Percentiles rank a stretch among this genome's conserved stretches.
Evolutionary conservation across 2,888 invertebrate species (phyloP).

Genomic region (Ischnus inquisitorius): DNA sequence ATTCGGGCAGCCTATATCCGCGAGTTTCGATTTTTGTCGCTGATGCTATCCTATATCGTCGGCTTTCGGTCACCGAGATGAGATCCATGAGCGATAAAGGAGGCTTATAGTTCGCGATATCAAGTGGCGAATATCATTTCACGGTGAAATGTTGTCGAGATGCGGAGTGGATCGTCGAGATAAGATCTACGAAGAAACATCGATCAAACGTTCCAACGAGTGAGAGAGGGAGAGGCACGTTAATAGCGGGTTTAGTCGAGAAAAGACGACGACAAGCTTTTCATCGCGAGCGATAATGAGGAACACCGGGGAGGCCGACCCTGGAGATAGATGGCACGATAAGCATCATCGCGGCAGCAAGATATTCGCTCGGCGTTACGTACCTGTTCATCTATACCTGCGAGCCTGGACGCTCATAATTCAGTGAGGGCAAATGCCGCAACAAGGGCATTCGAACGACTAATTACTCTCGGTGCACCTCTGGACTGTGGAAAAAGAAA

Average conservation of each 20-base stretch:
- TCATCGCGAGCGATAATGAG: conserved; percentile 48
- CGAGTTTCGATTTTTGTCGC: conserved; percentile 67
- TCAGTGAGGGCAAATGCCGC: conserved; percentile 52
- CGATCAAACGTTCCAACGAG: conserved; percentile 43
- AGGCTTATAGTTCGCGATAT: not conserved
- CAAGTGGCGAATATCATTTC: not conserved
- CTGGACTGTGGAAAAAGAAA: not conserved
- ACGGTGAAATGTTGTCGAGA: not conserved
- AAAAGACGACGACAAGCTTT: conserved; percentile 47
- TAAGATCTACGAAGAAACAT: conserved; percentile 56
- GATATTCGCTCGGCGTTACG: not conserved
- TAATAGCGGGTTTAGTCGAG: conserved; percentile 8
- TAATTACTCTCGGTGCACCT: conserved; percentile 54
- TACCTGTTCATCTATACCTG: conserved; percentile 11
- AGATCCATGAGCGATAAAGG: not conserved
- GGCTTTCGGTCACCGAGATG: not conserved
- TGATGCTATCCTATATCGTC: conserved; percentile 38
- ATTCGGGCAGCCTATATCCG: conserved; percentile 63
- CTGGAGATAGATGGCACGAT: conserved; percentile 55
- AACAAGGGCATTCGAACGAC: conserved; percentile 32
- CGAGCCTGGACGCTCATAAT: conserved; percentile 45
- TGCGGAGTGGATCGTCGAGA: conserved; percentile 11
- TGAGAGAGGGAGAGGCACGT: not conserved
- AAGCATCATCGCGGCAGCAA: conserved; percentile 49
- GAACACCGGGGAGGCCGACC: conserved; percentile 57